These are phyloP conservation scores for Haliclona indistincta DNA, from an alignment of 37 sponge, comb jelly and placozoan genomes.

Conservation along the genomic window DNA sequence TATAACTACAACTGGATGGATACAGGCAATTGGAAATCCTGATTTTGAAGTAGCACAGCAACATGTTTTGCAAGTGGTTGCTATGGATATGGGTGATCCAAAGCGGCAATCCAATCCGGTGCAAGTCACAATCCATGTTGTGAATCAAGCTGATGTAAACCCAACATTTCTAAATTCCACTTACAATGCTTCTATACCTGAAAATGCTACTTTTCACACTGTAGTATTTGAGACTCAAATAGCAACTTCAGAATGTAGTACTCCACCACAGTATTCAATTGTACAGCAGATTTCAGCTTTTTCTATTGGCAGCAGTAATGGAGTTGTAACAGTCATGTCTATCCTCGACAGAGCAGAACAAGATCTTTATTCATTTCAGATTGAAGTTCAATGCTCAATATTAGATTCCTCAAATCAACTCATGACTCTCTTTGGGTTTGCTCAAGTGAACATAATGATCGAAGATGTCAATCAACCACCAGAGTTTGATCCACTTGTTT, in stretches of 20 bases:
- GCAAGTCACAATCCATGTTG: conserved; percentile 25
- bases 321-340: neutral
- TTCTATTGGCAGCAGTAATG: neutral
- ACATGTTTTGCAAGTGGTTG: conserved; percentile 34
- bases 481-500: conserved; percentile 1
- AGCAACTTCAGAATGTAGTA: neutral
- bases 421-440: neutral
- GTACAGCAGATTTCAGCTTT: neutral
- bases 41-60: conserved; percentile 3
- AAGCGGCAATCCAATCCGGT: neutral
- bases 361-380: neutral
- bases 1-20: conserved; percentile 51
- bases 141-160: conserved; percentile 5
- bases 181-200: conserved; percentile 17
- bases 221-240: neutral
- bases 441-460: conserved; percentile 21
- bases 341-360: conserved; percentile 6
- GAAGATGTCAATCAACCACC: conserved; percentile 70
- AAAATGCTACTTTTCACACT: neutral
- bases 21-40: neutral
- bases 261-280: neutral
- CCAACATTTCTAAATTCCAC: conserved; percentile 11
- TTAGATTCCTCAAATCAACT: neutral
- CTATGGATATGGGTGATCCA: conserved; percentile 41
- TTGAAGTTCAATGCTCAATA: conserved; percentile 2